Evolutionary conservation across 2,113 vertebrate genomes (phyloP), one percentile per base, ranked within the genome.

Genomic region (Leptobrachium ailaonicum): DNA sequence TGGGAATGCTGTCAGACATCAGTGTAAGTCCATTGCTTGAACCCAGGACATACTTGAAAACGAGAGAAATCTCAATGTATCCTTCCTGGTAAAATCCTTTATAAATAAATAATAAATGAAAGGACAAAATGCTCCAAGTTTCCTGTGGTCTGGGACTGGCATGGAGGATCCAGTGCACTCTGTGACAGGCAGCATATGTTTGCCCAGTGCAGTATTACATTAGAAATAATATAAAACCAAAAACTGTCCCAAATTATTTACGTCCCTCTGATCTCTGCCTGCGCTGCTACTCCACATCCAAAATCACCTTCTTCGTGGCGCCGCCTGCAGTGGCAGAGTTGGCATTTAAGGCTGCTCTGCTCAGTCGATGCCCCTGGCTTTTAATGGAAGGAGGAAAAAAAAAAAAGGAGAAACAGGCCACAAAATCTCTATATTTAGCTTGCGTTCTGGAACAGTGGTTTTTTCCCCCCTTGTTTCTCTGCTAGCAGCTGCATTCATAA

Each of bases 341-440:
- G 63, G 77, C 12, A 41, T 4, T 64, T 75, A 41, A 76, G 2
- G 45, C 2, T 4, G 13, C 82, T 82, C 79, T 42, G 75, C 45
- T 60, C 78, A 73, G 79, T 58, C 20, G 56, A 43, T 73, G 68
- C 80, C 5, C 32, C 68, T 63, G 63, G 68, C 13, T 66, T 41
- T 12, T 45, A 66, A 45, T 75, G 58, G 53, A 80, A 84, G 20
- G 20, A 32, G 20, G 20, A 32, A 32, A 32, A 32, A 32, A 32
- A 32, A 32, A 32, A 32, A 32, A 32, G 20, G 20, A 32, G 20
- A 32, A 32, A 32, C 20, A 32, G 68, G 56, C 60, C 4, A n/a
- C 50, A 73, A 75, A 50, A 85, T 14, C 80, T 80, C 82, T 77
- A 54, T 71, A 71, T 69, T 84, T 66, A 75, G 71, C 56, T 67